These are phyloP conservation scores for Aepyceros melampus DNA, from an alignment of 2,113 vertebrate species.

Conservation along the genomic window DNA sequence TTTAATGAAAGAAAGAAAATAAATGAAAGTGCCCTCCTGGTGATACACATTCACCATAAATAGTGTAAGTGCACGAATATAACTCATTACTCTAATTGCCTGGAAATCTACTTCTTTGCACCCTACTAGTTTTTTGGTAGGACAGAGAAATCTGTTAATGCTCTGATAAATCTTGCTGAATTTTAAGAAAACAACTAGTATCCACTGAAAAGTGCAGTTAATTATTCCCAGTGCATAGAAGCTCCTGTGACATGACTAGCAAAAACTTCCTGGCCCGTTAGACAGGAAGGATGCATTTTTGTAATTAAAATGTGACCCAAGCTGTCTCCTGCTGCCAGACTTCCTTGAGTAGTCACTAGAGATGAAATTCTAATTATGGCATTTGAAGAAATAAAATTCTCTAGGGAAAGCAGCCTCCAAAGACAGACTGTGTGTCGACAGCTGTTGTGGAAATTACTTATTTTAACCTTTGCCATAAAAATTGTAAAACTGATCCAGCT, in stretches of 20 bases:
- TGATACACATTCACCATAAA: neutral
- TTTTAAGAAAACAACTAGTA: conserved; percentile 49
- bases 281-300: conserved; percentile 1
- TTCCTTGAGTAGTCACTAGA: conserved; percentile 68
- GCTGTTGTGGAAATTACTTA: conserved; percentile 75
- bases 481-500: conserved; percentile 62
- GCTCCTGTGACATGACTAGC: conserved; percentile 55
- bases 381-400: conserved; percentile 74
- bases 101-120: conserved; percentile 45
- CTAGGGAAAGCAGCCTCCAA: conserved; percentile 61
- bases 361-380: conserved; percentile 77
- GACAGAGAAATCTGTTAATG: conserved; percentile 22
- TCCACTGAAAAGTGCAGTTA: conserved; percentile 36
- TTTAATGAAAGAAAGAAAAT: conserved; percentile 35
- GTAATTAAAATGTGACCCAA: conserved; percentile 72
- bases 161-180: conserved; percentile 56
- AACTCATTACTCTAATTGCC: conserved; percentile 45
- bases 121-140: neutral
- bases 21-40: neutral
- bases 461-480: conserved; percentile 77
- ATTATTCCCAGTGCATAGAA: conserved; percentile 51
- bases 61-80: neutral
- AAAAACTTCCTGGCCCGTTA: conserved; percentile 47
- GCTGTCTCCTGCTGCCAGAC: conserved; percentile 58
- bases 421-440: conserved; percentile 62